Evolutionary conservation across 2,113 vertebrate species (phyloP).

Genomic region (Chauna torquata): DNA sequence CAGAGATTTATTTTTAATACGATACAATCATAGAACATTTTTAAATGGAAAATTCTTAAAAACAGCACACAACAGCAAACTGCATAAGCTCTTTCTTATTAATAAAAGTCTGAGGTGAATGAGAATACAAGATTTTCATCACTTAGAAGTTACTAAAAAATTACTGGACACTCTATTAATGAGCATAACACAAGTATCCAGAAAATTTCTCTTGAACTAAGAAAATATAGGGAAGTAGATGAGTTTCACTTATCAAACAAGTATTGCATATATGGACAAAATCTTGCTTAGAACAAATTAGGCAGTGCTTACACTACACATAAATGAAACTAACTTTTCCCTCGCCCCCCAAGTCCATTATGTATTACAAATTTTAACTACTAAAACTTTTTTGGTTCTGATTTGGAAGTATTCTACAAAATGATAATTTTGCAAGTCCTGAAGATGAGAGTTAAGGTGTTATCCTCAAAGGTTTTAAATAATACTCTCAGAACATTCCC

Average conservation of each 20-base stretch:
- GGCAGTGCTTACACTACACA: background rate
- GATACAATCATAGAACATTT: background rate
- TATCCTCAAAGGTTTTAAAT: background rate
- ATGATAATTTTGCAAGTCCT: background rate
- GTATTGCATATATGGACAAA: background rate
- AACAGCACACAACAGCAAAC: background rate
- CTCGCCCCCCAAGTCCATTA: background rate
- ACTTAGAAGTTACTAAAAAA: background rate
- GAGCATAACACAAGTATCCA: background rate
- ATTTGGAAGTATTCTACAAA: background rate
- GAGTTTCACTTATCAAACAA: background rate
- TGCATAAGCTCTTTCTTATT: background rate
- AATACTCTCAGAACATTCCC: background rate
- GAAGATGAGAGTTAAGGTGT: background rate
- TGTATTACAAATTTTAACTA: background rate
- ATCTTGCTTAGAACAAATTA: background rate
- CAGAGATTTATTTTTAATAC: background rate
- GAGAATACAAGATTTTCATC: background rate
- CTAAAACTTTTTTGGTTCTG: background rate
- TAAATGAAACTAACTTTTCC: background rate
- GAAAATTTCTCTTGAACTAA: background rate
- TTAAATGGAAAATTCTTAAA: background rate
- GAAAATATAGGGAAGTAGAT: background rate
- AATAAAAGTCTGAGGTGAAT: background rate
- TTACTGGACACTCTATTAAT: background rate